Evolutionary conservation across 2,888 invertebrate species (phyloP).

Genomic region (Pherbina coryleti): DNA sequence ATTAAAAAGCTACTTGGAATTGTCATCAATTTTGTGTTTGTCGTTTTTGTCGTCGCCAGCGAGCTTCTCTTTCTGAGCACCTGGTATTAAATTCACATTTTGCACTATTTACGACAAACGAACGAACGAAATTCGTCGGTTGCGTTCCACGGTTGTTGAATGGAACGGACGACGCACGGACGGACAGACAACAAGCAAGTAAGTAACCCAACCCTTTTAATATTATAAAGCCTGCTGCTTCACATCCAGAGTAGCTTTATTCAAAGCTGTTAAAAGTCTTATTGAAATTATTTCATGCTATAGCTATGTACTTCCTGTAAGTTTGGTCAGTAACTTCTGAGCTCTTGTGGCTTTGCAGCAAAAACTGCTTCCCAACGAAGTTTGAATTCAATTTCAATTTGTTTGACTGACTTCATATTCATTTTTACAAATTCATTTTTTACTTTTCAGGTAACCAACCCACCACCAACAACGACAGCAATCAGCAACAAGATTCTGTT

Average conservation of each 20-base stretch:
- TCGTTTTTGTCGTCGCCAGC: constrained; percentile 19
- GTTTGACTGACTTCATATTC: background rate
- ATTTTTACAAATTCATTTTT: background rate
- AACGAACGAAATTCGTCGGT: constrained; percentile 40
- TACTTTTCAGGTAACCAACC: background rate
- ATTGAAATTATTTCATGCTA: background rate
- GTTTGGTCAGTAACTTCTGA: background rate
- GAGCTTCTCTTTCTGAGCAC: constrained; percentile 53
- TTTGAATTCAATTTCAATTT: background rate
- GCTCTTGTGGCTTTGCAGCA: background rate
- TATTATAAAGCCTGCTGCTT: background rate
- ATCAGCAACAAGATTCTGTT: background rate
- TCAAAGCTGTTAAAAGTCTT: background rate
- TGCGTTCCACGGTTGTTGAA: background rate
- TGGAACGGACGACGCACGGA: background rate
- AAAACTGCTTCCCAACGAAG: background rate
- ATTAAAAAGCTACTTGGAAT: background rate
- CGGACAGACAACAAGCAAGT: background rate
- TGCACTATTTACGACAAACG: constrained; percentile 62
- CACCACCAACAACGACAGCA: background rate
- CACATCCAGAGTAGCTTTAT: background rate
- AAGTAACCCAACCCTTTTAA: no score
- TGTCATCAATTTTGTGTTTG: background rate
- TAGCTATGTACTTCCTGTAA: background rate
- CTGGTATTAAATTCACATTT: constrained; percentile 65